Evolutionary conservation across 2,797 vertebrate species (phyloP), one percentile per base, ranked within the genome.

Genomic region (Lycodopsis pacificus): DNA sequence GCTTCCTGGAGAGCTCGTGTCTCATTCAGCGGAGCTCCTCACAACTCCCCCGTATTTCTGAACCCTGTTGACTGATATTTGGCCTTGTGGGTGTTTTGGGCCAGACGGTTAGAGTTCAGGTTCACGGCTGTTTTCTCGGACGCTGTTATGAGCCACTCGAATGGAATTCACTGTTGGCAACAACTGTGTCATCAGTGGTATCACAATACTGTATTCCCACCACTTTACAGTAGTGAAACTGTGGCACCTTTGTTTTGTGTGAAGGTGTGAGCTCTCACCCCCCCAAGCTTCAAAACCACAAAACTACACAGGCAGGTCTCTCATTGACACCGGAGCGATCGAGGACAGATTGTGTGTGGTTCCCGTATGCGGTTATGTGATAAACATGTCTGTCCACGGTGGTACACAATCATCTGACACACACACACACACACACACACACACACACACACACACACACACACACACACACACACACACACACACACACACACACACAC

Each of bases 191-290:
- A 82, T 86, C 83, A 59, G 30, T 10, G 57, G 38, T 44, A 73
- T 80, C 68, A 12, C 32, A 4, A 8, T 20, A 61, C 68, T n/a
- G n/a, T 32, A 46, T 59, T 79, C 73, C 57, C 67, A 66, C 65
- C 42, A 13, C 44, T 73, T 64, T 59, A 62, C 51, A 51, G 49
- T 6, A 46, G 76, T 64, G 62, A 79, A 71, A 82, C 83, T 86
- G 54, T 80, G 76, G 69, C 74, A 73, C 72, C 77, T 79, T 88
- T 88, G 86, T 89, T 86, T 80, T 71, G 40, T 44, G 73, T 53
- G 7, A 57, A 74, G 68, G 79, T 77, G 78, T 74, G 73, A 80
- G 77, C 62, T 53, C 58, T 22, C 66, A 38, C 40, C 7, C 56
- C 14, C 34, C 27, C 19, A 6, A 40, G 34, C 32, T 76, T 81